Evolutionary conservation across 1,140 invertebrate genomes (phyloP), one percentile per base, ranked within the genome.

Genomic region (Zaprionus lachaisei): DNA sequence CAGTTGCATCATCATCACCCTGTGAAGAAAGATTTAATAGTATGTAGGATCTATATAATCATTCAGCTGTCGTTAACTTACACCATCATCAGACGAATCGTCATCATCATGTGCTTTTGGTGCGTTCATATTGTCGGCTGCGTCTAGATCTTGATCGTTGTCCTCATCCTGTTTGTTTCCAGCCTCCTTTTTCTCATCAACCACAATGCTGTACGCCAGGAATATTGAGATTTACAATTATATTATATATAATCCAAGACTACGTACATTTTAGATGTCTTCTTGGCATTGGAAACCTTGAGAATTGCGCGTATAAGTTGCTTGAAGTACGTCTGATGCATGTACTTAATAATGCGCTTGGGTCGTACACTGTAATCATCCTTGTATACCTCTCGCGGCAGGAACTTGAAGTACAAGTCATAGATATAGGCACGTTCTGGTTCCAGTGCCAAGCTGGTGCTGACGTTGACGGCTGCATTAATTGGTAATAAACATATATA

Each of bases 321-420:
- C 15, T 92, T 93, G 65, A 97, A 95, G 82, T 96, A 96, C 14
- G 93, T 93, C 17, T 94, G 94, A 76, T 95, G 95, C 84, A 96
- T 95, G 79, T 95, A 94, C 37, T 95, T 94, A n/a, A 97, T 92
- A 55, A 98, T 95, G 31, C 95, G 93, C 60, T 94, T 93, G 0
- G 97, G 96, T 37, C 94, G 96, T 0, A 98, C 94, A 26, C 93
- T 93, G 80, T 95, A 97, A 41, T 96, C 95, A 5, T 95, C 93
- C 77, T 95, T 95, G 77, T 98, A 98, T 22, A 94, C 94, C 38
- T 95, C 93, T 14, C 95, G 87, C 0, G 96, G 96, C 28, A 98
- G 93, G 91, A 97, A 98, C 24, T 95, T 92, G 51, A 98, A 96
- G 9, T 91, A 94, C 74, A 97, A 89, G 17, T 93, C 94, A 56